These are phyloP conservation scores for Caenorhabditis sp. DNA, from an alignment of 2,888 invertebrate species.

Conservation along the genomic window DNA sequence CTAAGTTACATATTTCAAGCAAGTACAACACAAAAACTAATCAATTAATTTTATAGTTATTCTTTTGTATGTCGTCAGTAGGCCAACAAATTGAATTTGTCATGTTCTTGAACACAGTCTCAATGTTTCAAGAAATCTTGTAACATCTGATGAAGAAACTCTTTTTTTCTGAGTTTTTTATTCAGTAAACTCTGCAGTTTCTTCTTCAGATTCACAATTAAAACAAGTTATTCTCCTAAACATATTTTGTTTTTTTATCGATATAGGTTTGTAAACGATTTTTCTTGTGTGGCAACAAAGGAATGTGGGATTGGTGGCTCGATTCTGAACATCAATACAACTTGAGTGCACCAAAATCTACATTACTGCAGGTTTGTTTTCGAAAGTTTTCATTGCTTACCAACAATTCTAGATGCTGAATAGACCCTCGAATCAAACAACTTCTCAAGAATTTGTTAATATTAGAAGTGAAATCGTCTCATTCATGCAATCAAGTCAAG, in stretches of 20 bases:
- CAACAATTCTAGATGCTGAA: neutral
- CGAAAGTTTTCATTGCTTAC: neutral
- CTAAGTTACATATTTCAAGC: too few species aligned
- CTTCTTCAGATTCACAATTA: too few species aligned
- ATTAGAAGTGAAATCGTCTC: neutral
- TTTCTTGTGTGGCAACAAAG: slow-evolving; percentile 13
- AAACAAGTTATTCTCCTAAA: too few species aligned
- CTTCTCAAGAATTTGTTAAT: neutral
- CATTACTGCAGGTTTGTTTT: neutral
- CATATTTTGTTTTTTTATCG: neutral
- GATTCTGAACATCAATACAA: neutral
- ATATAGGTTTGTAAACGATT: slow-evolving; percentile 13
- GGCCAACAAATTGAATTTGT: too few species aligned
- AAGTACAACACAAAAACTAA: too few species aligned
- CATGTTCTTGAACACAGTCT: too few species aligned
- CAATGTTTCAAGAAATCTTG: too few species aligned
- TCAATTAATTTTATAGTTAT: too few species aligned
- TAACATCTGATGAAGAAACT: too few species aligned
- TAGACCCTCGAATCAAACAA: neutral
- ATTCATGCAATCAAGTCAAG: neutral
- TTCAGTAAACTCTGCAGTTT: too few species aligned
- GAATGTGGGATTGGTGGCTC: slow-evolving; percentile 18
- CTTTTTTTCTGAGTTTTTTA: too few species aligned
- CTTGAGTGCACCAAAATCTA: neutral
- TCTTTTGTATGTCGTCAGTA: too few species aligned